Evolutionary conservation across 1,140 invertebrate species (phyloP).

Genomic region (Brachionus calyciflorus): DNA sequence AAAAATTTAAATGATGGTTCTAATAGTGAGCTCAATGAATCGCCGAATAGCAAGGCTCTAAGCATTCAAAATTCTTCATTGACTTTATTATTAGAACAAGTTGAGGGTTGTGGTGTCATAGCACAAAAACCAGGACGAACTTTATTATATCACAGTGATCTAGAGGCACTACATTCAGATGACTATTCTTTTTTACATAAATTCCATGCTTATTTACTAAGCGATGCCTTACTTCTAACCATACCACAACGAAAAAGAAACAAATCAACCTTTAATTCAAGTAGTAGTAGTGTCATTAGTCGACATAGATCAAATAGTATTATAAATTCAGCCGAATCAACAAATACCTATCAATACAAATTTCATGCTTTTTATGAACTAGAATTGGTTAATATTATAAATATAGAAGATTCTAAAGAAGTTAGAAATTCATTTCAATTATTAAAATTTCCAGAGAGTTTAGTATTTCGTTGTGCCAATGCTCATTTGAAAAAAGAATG

Average conservation of each 20-base stretch:
- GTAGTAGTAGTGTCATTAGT: background rate
- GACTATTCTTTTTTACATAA: constrained; percentile 40
- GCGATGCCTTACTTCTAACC: constrained; percentile 10
- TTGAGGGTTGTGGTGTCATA: constrained; percentile 37
- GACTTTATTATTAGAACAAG: constrained; percentile 22
- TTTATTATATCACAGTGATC: constrained; percentile 39
- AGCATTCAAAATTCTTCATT: constrained; percentile 13
- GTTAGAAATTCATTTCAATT: constrained; percentile 42
- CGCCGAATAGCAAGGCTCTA: background rate
- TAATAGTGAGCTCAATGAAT: background rate
- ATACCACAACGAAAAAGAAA: constrained; percentile 27
- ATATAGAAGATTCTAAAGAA: constrained; percentile 43
- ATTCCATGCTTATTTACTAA: constrained; percentile 26
- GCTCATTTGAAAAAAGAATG: constrained; percentile 46
- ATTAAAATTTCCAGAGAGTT: constrained; percentile 41
- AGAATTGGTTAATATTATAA: constrained; percentile 12
- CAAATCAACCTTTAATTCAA: constrained; percentile 10
- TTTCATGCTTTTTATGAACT: constrained; percentile 44
- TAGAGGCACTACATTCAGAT: constrained; percentile 34
- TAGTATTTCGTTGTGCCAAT: constrained; percentile 34
- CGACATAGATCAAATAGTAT: constrained; percentile 12
- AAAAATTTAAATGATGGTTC: constrained; percentile 14
- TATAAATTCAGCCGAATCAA: background rate
- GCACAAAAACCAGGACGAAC: constrained; percentile 32
- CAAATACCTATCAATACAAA: constrained; percentile 30